Evolutionary conservation across 2,797 vertebrate species (phyloP).

Genomic region (Tarsius wallacei): DNA sequence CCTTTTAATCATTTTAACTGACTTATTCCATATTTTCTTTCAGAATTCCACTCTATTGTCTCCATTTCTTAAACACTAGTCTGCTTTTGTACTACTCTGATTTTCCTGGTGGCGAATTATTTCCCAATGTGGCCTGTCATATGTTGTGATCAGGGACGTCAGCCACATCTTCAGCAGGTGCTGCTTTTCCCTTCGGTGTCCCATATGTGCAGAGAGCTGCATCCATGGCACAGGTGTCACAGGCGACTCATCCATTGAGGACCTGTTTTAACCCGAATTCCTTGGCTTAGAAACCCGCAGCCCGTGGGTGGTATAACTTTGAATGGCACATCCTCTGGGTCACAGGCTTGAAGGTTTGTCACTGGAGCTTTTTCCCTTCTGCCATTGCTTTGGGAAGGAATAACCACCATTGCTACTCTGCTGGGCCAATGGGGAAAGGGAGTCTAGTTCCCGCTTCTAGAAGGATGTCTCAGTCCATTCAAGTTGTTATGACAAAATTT

Average conservation of each 20-base stretch:
- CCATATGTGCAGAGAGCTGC: fast-evolving
- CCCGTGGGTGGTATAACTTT: fast-evolving
- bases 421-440: background rate
- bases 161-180: background rate
- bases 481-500: no score
- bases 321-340: background rate
- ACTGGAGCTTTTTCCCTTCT: background rate
- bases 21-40: background rate
- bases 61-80: background rate
- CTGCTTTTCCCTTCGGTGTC: background rate
- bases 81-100: background rate
- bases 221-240: background rate
- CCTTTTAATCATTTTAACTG: background rate
- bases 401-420: background rate
- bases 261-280: background rate
- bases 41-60: background rate
- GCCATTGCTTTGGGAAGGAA: background rate
- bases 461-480: background rate
- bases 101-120: background rate
- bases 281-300: background rate
- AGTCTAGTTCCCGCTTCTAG: background rate
- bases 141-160: background rate
- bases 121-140: background rate
- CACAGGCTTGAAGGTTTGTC: background rate
- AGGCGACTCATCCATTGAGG: background rate